Evolutionary conservation across 2,888 invertebrate genomes (phyloP), one percentile per base, ranked within the genome.

Genomic region (Andrena marginata): DNA sequence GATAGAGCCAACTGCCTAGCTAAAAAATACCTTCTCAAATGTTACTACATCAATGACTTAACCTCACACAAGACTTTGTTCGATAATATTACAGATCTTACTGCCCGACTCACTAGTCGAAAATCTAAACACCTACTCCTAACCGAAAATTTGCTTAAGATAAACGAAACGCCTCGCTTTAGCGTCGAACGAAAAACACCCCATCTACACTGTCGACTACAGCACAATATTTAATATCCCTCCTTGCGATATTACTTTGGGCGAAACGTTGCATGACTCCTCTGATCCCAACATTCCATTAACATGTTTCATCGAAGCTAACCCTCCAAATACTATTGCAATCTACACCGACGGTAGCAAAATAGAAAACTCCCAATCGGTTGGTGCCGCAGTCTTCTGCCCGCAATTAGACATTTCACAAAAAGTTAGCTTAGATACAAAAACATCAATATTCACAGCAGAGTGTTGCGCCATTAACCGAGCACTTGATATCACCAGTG

Each of bases 341-440:
- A 65, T 51, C 26, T 26, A 49, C 20, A 31, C 49, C 2, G 31
- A 65, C 29, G 65, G 49, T 16, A 65, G n/a, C 1, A 65, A 65
- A 51, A 29, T 16, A 5, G 20, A 2, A 49, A 42, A 65, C 1
- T 29, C 49, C 10, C 20, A 51, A 16, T 51, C 49, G 8, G 31
- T 67, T 10, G 51, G 65, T 4, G 29, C 49, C 2, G 51, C 31
- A n/a, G 31, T 13, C n/a, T n/a, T n/a, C 10, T 67, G 65, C 6
- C 49, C 29, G 3, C 26, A 67, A n/a, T 31, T 67, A 51, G 2
- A 51, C 4, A 64, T 42, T 4, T 7, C 33, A 10, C 8, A 42
- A 42, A 64, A 64, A 26, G 1, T 64, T 13, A 64, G 42, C 35
- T 33, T 64, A 42, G 23, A 33, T n/a, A n/a, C 16, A 42, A 8